Evolutionary conservation across 2,113 vertebrate genomes (phyloP).

Genomic region (Silurus asotus): DNA sequence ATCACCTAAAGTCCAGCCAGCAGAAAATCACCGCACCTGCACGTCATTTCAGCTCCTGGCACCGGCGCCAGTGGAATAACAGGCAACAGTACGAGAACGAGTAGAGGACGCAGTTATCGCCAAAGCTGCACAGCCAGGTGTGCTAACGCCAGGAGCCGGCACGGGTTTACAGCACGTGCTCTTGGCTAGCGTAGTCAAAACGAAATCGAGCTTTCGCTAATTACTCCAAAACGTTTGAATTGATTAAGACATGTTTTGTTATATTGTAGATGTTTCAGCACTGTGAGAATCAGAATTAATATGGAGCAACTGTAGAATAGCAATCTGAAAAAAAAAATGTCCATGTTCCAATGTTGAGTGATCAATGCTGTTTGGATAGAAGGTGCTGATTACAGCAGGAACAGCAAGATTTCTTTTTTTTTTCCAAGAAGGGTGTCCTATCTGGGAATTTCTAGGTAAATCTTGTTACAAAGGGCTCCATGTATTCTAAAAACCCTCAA

Average conservation of each 20-base stretch:
- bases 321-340: not conserved
- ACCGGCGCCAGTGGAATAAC: conserved; percentile 44
- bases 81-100: conserved; percentile 29
- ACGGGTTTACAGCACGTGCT: not conserved
- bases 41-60: conserved; percentile 56
- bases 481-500: not conserved
- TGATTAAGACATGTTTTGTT: not conserved
- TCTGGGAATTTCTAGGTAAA: too few relatives aligned
- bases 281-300: not conserved
- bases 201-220: not conserved
- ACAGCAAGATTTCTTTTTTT: too few relatives aligned
- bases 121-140: conserved; percentile 20
- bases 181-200: not conserved
- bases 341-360: not conserved
- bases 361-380: not conserved
- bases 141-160: not conserved
- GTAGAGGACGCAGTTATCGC: not conserved
- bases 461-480: not conserved
- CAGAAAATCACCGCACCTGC: conserved; percentile 66
- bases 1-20: conserved; percentile 73
- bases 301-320: too few relatives aligned
- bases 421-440: too few relatives aligned
- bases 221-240: not conserved
- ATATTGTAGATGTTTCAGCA: not conserved
- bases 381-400: not conserved